Evolutionary conservation across 2,797 vertebrate genomes (phyloP), one percentile per base, ranked within the genome.

Genomic region (Numenius phaeopus): DNA sequence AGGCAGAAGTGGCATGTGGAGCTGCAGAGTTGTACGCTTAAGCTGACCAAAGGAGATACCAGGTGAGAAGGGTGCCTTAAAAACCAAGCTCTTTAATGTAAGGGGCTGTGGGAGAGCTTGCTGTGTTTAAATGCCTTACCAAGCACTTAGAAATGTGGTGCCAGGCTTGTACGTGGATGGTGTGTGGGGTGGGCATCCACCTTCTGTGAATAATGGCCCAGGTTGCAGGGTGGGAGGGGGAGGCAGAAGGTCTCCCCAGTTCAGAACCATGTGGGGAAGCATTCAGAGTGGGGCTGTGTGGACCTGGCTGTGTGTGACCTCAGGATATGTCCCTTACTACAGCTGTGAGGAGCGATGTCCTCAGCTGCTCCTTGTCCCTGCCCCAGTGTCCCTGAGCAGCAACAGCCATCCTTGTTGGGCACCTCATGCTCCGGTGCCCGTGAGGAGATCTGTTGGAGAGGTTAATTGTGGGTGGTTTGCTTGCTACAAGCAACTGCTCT

Each of bases 381-480:
- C 14, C 22, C 11, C 6, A 3, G 58, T 11, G 23, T 44, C 52
- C 55, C 40, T 5, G 19, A 1, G 5, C 12, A 23, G 24, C 8
- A 58, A 7, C 4, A 27, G 39, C 32, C 12, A 7, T 26, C n/a
- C 17, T 44, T 37, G 54, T 0, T 37, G 20, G 27, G 14, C 2
- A 15, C 1, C 5, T 58, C 6, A 0, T 22, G 5, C 11, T 9
- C 22, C 49, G 3, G 1, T 18, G 54, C 2, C 55, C 23, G 19
- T 7, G 7, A 61, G 50, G 9, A 77, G 37, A 32, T 73, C 69
- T 81, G 11, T 4, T 42, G 78, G 11, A 14, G 44, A 29, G 3
- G 7, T 9, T 29, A 30, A 4, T 13, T 21, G 1, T 8, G 27
- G 8, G 3, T 10, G n/a, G 8, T 6, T 67, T 66, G 29, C 32